Percentiles rank a stretch among this genome's conserved stretches.
phyloP scores from a whole-genome alignment of 2,797 vertebrate species.

The Epinephelus awoara region DNA sequence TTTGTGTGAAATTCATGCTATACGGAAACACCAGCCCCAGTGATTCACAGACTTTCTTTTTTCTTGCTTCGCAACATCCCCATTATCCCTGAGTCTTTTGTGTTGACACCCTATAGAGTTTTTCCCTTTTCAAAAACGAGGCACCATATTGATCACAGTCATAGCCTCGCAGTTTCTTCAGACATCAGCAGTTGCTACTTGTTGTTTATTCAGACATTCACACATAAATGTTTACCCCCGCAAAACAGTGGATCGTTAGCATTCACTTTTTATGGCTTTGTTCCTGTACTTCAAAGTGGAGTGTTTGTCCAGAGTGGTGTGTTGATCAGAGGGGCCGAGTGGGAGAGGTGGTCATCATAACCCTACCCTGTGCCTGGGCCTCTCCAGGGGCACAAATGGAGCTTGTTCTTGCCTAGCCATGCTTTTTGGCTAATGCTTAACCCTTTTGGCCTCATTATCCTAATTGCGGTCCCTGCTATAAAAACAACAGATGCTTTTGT shows the following conservation, averaged over 20 bases:
- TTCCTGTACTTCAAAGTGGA: conserved; percentile 78
- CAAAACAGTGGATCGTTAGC: conserved; percentile 56
- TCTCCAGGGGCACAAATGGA: conserved; percentile 88
- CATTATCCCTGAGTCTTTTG: conserved; percentile 17
- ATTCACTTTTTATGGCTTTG: conserved; percentile 68
- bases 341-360: conserved; percentile 55
- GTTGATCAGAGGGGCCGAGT: conserved; percentile 84
- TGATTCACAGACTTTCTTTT: conserved; percentile 23
- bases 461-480: conserved; percentile 89
- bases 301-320: conserved; percentile 86
- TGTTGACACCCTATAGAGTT: conserved; percentile 17
- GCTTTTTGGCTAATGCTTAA: conserved; percentile 96
- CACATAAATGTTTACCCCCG: conserved; percentile 54
- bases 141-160: conserved; percentile 33
- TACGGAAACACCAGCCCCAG: conserved; percentile 2
- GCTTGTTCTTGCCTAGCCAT: conserved; percentile 91
- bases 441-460: conserved; percentile 91
- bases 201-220: conserved; percentile 47
- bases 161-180: conserved; percentile 26
- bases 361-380: conserved; percentile 82
- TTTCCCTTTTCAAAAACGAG: conserved; percentile 1
- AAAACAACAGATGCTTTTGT: conserved; percentile 94
- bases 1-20: conserved; percentile 11
- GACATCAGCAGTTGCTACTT: conserved; percentile 21
- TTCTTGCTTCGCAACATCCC: background rate